Conservation (phyloP, 2,888 invertebrate species). For the Ornithoptera priamus region DNA sequence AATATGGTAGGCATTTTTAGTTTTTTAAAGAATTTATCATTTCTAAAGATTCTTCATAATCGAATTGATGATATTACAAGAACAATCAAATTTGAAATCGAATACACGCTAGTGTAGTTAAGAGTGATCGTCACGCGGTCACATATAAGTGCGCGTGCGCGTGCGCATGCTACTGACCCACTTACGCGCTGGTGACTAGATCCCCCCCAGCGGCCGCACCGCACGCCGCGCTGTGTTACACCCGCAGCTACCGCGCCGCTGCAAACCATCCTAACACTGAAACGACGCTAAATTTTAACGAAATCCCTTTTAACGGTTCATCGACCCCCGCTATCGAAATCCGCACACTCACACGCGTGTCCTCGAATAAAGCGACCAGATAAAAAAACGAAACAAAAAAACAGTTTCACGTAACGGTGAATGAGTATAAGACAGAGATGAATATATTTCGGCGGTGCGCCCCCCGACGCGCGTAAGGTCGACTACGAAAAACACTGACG, state of each 20-base stretch:
- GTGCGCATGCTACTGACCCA: constrained; percentile 71
- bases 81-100: neutral
- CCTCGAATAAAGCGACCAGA: constrained; percentile 57
- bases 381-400: constrained; percentile 76
- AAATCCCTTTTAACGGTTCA: constrained; percentile 76
- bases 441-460: constrained; percentile 73
- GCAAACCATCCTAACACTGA: constrained; percentile 60
- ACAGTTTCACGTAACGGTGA: constrained; percentile 62
- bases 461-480: constrained; percentile 64
- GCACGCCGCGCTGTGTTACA: constrained; percentile 49
- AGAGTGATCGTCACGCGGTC: constrained; percentile 40
- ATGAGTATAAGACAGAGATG: constrained; percentile 76
- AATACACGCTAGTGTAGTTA: constrained; percentile 3
- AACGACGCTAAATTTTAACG: constrained; percentile 62
- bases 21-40: no score
- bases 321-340: constrained; percentile 77
- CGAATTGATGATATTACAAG: neutral
- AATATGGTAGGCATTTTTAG: no score
- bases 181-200: constrained; percentile 59
- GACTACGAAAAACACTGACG: constrained; percentile 78
- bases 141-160: constrained; percentile 52
- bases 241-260: constrained; percentile 45
- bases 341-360: constrained; percentile 75
- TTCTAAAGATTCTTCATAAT: no score
- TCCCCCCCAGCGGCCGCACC: constrained; percentile 41